Evolutionary conservation across 1,140 invertebrate species (phyloP), one percentile per base, ranked within the genome.

Genomic region (Rhynchophorus ferrugineus): DNA sequence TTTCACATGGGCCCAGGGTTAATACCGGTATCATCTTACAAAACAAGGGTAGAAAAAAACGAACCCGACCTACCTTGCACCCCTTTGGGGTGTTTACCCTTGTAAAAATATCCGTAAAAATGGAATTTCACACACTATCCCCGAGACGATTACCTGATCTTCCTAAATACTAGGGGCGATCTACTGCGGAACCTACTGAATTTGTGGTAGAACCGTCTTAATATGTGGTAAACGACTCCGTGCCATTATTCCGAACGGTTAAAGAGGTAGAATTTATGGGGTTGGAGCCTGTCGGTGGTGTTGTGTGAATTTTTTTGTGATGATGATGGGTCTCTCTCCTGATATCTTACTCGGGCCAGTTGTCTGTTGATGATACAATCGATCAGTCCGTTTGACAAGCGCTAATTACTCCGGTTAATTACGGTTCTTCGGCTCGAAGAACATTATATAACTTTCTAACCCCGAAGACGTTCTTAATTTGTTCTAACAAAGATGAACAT

Each of bases 11-110:
- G 38, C 38, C 18, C 13, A 6, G 8, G 33, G 24, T 49, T 56
- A 56, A 56, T 56, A 36, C 48, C 18, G 53, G 54, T 56, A 56
- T 56, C 54, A 34, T 56, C 48, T 56, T 56, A 38, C n/a, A 5
- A 38, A 29, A 29, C 24, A 29, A 29, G 24, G 17, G 17, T 38
- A 38, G 17, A 38, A 13, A 38, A 38, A 38, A 38, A 38, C 8
- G 13, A 38, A 14, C 5, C 13, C 5, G 13, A 38, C 37, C 37
- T 38, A 19, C 37, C 37, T 19, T 14, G 37, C n/a, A 6, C 37
- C 37, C 37, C 13, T 38, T 19, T 14, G 37, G 37, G 37, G 37
- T 38, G 42, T 44, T 44, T 49, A 51, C 54, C 54, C 54, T 42
- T 24, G 13, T 34, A 36, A 34, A 43, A 19, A 47, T 9, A 5